These are phyloP conservation scores for Nixonia krombeini DNA, from an alignment of 1,140 invertebrate species.

Conservation along the genomic window DNA sequence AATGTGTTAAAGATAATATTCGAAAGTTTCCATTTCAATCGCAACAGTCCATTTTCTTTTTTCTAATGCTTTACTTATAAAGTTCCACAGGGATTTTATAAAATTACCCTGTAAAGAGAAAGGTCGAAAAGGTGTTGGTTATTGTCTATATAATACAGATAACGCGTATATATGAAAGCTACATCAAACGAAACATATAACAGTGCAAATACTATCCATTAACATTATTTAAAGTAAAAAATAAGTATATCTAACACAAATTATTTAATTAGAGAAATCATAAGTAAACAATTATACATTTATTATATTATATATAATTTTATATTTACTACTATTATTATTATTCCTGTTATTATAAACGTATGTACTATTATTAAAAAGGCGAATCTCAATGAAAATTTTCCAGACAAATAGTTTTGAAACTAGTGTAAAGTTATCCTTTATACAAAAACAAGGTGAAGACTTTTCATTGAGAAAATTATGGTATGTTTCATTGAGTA, in stretches of 20 bases:
- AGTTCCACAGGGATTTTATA: constrained; percentile 26
- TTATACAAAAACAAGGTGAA: too few species aligned
- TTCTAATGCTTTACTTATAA: not conserved
- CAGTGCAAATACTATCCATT: not conserved
- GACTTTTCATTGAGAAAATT: too few species aligned
- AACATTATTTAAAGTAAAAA: not conserved
- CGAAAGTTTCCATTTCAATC: constrained; percentile 2
- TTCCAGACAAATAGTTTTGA: too few species aligned
- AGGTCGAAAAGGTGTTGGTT: constrained; percentile 43
- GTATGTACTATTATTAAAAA: too few species aligned
- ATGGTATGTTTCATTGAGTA: too few species aligned
- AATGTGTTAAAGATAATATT: too few species aligned
- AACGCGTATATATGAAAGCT: constrained; percentile 29
- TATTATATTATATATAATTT: not conserved
- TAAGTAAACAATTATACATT: not conserved
- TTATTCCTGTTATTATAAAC: too few species aligned
- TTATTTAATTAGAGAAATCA: not conserved
- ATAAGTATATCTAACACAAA: not conserved
- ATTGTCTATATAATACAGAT: constrained; percentile 58
- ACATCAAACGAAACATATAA: constrained; percentile 19
- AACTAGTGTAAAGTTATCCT: too few species aligned
- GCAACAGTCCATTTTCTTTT: not conserved
- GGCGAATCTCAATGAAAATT: too few species aligned
- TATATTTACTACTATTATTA: too few species aligned
- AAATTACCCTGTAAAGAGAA: constrained; percentile 46